Conservation (phyloP, 2,888 invertebrate genomes). For the Oscheius sp. region DNA sequence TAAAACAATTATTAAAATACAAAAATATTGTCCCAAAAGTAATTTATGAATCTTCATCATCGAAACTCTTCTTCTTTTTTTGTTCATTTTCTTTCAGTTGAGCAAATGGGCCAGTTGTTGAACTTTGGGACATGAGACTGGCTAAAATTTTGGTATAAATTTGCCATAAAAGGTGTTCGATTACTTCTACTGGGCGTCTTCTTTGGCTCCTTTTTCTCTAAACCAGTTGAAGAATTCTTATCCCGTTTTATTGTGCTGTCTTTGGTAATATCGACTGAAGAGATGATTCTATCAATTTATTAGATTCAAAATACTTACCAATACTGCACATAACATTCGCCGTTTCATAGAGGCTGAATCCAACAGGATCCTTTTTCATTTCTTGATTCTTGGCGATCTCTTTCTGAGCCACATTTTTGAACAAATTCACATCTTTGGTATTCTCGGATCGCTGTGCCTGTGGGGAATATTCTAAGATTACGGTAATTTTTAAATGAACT, state of each 20-base stretch:
- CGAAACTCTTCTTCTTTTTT: slow-evolving; percentile 36
- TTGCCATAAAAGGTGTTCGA: too few species aligned
- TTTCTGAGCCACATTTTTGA: slow-evolving; percentile 17
- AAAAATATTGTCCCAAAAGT: too few species aligned
- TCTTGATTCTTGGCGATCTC: slow-evolving; percentile 5
- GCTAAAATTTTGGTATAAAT: background rate
- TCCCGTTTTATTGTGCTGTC: slow-evolving; percentile 24
- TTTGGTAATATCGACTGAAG: slow-evolving; percentile 34
- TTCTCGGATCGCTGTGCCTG: background rate
- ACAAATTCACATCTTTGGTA: slow-evolving; percentile 2
- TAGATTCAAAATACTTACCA: slow-evolving; percentile 1
- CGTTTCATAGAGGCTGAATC: slow-evolving; percentile 33
- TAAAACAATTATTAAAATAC: too few species aligned
- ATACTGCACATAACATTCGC: slow-evolving; percentile 37
- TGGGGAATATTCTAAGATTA: slow-evolving; percentile 23
- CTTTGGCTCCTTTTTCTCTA: slow-evolving; percentile 2
- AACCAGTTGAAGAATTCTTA: background rate
- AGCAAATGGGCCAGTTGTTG: slow-evolving; percentile 31
- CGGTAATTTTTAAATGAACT: background rate
- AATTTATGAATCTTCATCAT: background rate
- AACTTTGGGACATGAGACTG: slow-evolving; percentile 13
- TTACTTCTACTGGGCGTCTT: slow-evolving; percentile 20
- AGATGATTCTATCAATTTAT: background rate
- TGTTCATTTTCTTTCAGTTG: slow-evolving; percentile 32
- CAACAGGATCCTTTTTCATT: slow-evolving; percentile 20